Percentiles rank a stretch among this genome's conserved stretches.
Evolutionary conservation across 2,888 invertebrate species (phyloP).

Genomic region (Pantelozetes paolii): DNA sequence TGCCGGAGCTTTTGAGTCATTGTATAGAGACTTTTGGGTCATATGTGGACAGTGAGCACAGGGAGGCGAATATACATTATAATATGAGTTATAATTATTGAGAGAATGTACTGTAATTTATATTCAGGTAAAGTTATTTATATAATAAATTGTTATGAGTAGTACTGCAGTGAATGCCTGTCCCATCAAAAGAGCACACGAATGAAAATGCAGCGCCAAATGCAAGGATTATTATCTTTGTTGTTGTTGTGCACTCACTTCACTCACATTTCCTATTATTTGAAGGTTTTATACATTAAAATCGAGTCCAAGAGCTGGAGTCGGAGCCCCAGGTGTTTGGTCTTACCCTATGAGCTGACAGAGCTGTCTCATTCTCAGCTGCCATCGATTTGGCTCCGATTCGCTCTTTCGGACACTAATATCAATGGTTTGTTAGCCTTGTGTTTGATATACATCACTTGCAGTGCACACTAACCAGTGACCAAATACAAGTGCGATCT

Average conservation of each 20-base stretch:
- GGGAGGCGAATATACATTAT: conserved; percentile 1
- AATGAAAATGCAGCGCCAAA: background rate
- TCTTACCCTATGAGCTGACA: background rate
- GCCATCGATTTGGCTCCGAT: conserved; percentile 14
- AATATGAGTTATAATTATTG: conserved; percentile 30
- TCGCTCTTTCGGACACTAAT: conserved; percentile 19
- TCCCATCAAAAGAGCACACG: conserved; percentile 14
- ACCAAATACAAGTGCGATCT: conserved; percentile 16
- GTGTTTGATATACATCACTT: background rate
- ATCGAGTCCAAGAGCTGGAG: background rate
- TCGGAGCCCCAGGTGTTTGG: conserved; percentile 31
- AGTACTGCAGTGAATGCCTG: conserved; percentile 1
- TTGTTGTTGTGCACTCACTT: background rate
- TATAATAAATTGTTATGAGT: conserved; percentile 30
- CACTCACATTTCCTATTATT: background rate
- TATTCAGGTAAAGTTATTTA: conserved; percentile 37
- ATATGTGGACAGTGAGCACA: conserved; percentile 16
- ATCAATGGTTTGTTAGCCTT: conserved; percentile 5
- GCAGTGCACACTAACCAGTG: background rate
- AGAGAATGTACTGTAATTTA: conserved; percentile 34
- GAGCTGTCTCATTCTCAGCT: conserved; percentile 22
- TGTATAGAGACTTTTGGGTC: conserved; percentile 9
- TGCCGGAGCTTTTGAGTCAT: too few species aligned
- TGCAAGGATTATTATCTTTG: conserved; percentile 32
- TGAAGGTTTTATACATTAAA: background rate